Conservation (phyloP, 1,140 invertebrate species). For the Drosophila watanabei region DNA sequence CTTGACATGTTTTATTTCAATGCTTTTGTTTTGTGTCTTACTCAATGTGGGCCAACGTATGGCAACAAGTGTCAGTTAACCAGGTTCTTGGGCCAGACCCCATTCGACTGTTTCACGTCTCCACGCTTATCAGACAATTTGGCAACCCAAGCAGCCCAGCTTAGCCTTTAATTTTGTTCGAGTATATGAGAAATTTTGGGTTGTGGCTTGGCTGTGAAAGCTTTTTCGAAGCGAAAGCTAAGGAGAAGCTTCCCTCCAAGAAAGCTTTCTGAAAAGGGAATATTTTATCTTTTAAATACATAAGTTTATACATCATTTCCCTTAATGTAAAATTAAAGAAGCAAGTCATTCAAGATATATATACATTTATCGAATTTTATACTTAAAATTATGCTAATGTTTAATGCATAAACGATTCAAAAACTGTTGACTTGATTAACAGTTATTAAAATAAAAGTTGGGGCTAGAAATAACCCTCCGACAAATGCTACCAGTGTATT, state of each 20-base stretch:
- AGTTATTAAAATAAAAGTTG: no score
- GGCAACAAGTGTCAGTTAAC: slow-evolving; percentile 66
- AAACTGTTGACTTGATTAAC: background rate
- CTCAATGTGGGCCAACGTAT: slow-evolving; percentile 41
- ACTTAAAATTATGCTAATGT: background rate
- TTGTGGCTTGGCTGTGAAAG: slow-evolving; percentile 16
- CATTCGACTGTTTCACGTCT: slow-evolving; percentile 14
- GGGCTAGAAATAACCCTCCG: background rate
- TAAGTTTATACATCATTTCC: background rate
- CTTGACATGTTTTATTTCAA: slow-evolving; percentile 25
- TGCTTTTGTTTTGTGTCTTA: slow-evolving; percentile 2
- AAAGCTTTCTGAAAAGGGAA: background rate
- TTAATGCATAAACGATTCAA: background rate
- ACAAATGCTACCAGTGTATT: no score
- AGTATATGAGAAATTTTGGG: slow-evolving; percentile 14
- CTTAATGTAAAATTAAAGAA: background rate
- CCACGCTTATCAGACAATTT: slow-evolving; percentile 12
- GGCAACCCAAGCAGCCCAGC: slow-evolving; percentile 4
- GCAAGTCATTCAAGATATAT: no score
- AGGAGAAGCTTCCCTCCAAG: background rate
- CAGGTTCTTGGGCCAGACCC: slow-evolving; percentile 32
- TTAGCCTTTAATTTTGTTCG: background rate
- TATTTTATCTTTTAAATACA: background rate
- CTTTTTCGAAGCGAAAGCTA: slow-evolving; percentile 19
- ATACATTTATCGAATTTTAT: background rate